Conservation (phyloP, 2,113 vertebrate genomes). For the Promerops cafer region DNA sequence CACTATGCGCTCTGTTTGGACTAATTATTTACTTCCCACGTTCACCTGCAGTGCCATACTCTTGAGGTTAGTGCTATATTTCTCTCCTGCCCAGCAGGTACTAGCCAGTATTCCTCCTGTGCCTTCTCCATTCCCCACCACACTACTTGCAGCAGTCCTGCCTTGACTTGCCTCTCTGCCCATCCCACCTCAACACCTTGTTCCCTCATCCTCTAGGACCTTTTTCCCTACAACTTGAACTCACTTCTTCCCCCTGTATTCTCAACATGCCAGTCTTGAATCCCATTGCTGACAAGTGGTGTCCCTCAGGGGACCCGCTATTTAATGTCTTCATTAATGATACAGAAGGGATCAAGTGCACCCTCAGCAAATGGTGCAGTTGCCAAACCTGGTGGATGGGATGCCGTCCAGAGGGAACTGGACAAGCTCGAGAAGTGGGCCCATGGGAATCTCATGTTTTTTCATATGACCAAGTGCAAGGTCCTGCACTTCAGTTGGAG, state of each 20-base stretch:
- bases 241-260: background rate
- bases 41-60: background rate
- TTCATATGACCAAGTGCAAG: background rate
- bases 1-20: background rate
- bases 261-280: background rate
- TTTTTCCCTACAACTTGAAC: background rate
- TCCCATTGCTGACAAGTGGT: rapidly evolving
- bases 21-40: background rate
- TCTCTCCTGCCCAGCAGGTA: background rate
- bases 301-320: background rate
- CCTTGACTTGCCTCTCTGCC: background rate
- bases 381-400: background rate
- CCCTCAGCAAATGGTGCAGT: background rate
- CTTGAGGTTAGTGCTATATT: background rate
- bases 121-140: background rate
- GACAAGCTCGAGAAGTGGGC: background rate
- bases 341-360: background rate
- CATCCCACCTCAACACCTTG: background rate
- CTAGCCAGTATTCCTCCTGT: background rate
- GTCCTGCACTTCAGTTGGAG: too few relatives aligned
- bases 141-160: rapidly evolving
- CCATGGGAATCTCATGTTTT: rapidly evolving
- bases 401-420: background rate
- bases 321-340: background rate
- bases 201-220: background rate